Conservation (phyloP, 1,140 invertebrate species). For the Drosophila mauritiana region DNA sequence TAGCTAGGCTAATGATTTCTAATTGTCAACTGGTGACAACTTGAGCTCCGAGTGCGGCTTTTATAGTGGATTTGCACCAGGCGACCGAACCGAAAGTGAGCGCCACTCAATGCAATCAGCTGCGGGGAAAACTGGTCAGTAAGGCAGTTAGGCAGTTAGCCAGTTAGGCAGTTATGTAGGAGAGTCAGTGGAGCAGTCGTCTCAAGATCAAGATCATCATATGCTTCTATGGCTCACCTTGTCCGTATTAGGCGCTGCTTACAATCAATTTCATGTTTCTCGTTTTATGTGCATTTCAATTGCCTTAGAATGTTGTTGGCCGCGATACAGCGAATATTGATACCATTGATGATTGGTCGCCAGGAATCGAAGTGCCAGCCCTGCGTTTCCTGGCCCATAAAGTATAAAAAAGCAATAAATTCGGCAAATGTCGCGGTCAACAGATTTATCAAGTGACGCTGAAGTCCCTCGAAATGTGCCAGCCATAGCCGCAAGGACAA, state of each 20-base stretch:
- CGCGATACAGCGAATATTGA: slow-evolving; percentile 5
- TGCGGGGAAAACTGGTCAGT: slow-evolving; percentile 68
- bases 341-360: slow-evolving; percentile 18
- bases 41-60: slow-evolving; percentile 39
- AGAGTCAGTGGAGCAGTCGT: slow-evolving; percentile 44
- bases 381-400: slow-evolving; percentile 59
- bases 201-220: slow-evolving; percentile 80
- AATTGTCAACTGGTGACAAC: slow-evolving; percentile 73
- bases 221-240: slow-evolving; percentile 59
- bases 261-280: slow-evolving; percentile 49
- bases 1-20: slow-evolving; percentile 49
- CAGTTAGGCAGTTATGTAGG: slow-evolving; percentile 12
- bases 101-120: slow-evolving; percentile 71
- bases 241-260: slow-evolving; percentile 61
- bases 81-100: slow-evolving; percentile 64
- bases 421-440: slow-evolving; percentile 43
- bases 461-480: slow-evolving; percentile 63
- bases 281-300: slow-evolving; percentile 37
- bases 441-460: slow-evolving; percentile 70
- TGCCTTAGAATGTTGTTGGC: slow-evolving; percentile 50
- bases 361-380: slow-evolving; percentile 24
- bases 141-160: slow-evolving; percentile 15
- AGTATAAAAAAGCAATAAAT: slow-evolving; percentile 28
- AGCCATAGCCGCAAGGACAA: slow-evolving; percentile 60
- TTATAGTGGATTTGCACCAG: slow-evolving; percentile 48